phyloP scores from a whole-genome alignment of 2,797 vertebrate genomes.

The Vultur gryphus region DNA sequence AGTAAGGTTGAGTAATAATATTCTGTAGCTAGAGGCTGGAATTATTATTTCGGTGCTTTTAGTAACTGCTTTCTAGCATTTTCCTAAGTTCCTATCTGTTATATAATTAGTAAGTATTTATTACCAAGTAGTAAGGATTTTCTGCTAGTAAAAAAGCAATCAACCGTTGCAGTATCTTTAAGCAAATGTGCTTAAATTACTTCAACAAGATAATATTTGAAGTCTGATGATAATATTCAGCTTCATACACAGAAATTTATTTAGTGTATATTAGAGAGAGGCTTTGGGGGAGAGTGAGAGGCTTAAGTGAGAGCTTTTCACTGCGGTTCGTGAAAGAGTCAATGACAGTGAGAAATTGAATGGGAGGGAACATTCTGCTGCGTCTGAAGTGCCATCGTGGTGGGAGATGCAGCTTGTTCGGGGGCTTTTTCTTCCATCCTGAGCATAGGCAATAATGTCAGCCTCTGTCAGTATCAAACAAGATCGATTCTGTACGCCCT shows the following conservation, averaged over 20 bases:
- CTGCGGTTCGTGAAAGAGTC: neutral
- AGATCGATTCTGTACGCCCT: neutral
- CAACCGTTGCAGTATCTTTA: neutral
- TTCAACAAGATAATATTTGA: neutral
- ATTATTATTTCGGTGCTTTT: slow-evolving; percentile 18
- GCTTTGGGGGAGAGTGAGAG: neutral
- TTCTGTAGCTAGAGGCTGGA: neutral
- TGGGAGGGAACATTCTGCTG: neutral
- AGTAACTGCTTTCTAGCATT: neutral
- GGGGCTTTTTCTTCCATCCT: neutral
- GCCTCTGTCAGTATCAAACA: neutral
- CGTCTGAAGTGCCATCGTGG: neutral
- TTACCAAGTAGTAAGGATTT: neutral
- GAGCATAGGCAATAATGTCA: neutral
- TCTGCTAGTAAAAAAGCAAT: neutral
- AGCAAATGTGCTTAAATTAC: neutral
- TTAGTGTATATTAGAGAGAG: neutral
- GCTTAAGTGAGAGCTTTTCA: neutral
- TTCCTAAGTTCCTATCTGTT: neutral
- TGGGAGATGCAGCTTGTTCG: neutral
- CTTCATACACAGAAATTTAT: neutral
- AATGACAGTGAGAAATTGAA: neutral
- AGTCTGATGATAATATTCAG: neutral
- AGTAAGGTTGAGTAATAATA: neutral
- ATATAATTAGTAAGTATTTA: neutral